Percentiles rank a stretch among this genome's conserved stretches.
phyloP scores from a whole-genome alignment of 2,797 vertebrate genomes.

The Squalus acanthias region DNA sequence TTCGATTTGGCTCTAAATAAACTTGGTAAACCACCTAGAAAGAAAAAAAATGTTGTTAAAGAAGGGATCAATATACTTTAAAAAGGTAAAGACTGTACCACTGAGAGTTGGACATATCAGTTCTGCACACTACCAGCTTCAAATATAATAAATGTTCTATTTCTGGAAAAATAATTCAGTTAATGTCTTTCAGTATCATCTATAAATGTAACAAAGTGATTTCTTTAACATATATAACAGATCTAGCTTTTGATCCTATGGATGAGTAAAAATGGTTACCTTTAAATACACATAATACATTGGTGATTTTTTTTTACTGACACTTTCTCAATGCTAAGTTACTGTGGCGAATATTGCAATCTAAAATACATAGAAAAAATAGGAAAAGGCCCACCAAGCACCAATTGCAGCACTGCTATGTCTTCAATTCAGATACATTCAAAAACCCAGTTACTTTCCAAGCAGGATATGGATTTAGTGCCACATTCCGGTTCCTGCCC shows the following conservation, averaged over 20 bases:
- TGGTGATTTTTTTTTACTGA: background rate
- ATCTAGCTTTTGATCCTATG: background rate
- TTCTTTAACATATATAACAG: background rate
- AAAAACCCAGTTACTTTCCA: background rate
- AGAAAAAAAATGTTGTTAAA: slow-evolving; percentile 38
- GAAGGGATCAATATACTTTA: background rate
- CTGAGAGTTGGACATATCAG: background rate
- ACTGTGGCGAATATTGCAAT: background rate
- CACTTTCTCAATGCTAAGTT: background rate
- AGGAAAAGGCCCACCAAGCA: too few species aligned
- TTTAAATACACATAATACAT: background rate
- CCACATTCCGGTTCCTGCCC: background rate
- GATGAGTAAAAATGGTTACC: background rate
- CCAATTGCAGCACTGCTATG: background rate
- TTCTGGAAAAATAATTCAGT: background rate
- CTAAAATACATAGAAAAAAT: background rate
- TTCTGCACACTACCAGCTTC: background rate
- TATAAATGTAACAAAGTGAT: background rate
- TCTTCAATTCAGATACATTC: background rate
- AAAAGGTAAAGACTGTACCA: background rate
- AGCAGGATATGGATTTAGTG: background rate
- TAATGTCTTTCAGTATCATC: background rate
- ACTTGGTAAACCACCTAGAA: slow-evolving; percentile 77
- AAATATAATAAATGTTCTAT: slow-evolving; percentile 32
- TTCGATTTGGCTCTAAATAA: slow-evolving; percentile 68